phyloP scores from a whole-genome alignment of 2,113 vertebrate genomes.

The Lophotis ruficrista region DNA sequence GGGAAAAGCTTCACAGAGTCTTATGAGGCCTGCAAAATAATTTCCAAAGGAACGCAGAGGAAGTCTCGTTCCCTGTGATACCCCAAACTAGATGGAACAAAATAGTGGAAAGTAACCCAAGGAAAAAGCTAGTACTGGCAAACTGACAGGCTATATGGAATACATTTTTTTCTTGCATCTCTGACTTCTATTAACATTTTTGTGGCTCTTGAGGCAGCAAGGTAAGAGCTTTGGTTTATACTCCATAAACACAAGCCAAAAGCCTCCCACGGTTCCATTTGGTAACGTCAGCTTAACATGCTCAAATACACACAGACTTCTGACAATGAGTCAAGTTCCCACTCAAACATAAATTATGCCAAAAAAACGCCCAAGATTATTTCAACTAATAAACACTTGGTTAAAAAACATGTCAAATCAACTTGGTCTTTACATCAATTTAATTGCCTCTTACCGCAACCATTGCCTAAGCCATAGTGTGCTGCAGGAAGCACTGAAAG shows the following conservation, averaged over 20 bases:
- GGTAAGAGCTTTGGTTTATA: constrained; percentile 34
- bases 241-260: constrained; percentile 28
- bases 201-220: constrained; percentile 37
- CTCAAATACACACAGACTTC: constrained; percentile 32
- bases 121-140: neutral
- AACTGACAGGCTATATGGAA: neutral
- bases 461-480: neutral
- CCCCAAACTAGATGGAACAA: neutral
- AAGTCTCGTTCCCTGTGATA: neutral
- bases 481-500: neutral
- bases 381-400: constrained; percentile 63
- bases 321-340: constrained; percentile 59
- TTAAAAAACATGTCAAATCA: constrained; percentile 56
- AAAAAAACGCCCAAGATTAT: constrained; percentile 55
- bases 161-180: neutral
- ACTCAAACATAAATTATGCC: constrained; percentile 40
- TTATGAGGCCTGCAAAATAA: constrained; percentile 12
- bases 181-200: constrained; percentile 39
- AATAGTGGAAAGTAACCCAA: neutral
- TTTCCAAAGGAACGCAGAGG: neutral
- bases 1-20: neutral
- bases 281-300: constrained; percentile 27
- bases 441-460: constrained; percentile 38
- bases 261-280: constrained; percentile 40
- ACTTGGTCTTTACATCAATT: constrained; percentile 33